These are phyloP conservation scores for Mormyrops boulengeri DNA, from an alignment of 2,797 vertebrate genomes.

Conservation along the genomic window DNA sequence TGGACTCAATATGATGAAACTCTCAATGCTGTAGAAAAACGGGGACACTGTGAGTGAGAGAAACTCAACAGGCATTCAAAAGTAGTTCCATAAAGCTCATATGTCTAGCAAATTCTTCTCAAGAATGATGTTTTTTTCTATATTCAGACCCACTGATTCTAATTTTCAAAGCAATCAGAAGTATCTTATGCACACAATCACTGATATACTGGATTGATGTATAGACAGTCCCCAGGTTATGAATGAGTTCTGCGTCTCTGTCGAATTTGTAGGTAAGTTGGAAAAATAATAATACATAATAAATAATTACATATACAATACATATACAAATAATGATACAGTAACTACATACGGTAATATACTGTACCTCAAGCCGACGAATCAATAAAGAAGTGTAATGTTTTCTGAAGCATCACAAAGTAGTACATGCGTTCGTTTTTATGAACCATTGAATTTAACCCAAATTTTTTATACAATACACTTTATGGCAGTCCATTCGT, in stretches of 20 bases:
- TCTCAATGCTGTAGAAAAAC: neutral
- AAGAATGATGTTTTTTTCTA: neutral
- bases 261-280: neutral
- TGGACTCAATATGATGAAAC: neutral
- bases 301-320: neutral
- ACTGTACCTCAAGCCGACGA: neutral
- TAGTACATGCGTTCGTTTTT: neutral
- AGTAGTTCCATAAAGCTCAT: neutral
- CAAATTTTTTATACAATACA: neutral
- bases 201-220: neutral
- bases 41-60: neutral
- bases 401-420: neutral
- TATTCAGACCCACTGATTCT: neutral
- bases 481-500: neutral
- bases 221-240: neutral
- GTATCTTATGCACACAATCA: neutral
- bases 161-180: neutral
- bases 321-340: neutral
- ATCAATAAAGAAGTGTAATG: neutral
- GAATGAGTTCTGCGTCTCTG: neutral
- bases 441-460: neutral
- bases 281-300: neutral
- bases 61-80: neutral
- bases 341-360: neutral
- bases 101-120: neutral